phyloP scores from a whole-genome alignment of 2,888 invertebrate species.

The Dicyrtomina minuta region DNA sequence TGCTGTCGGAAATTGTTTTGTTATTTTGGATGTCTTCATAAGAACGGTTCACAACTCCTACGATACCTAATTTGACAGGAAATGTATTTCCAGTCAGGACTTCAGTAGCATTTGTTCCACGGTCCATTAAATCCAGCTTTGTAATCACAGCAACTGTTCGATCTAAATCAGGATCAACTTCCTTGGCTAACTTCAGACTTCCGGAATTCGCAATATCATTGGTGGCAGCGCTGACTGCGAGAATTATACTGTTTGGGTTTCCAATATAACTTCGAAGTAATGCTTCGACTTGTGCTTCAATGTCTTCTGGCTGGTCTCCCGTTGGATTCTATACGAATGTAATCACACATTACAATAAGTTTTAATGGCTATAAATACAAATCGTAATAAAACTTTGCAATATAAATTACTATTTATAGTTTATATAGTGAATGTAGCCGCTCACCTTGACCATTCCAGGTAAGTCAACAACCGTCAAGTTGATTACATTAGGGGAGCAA shows the following conservation, averaged over 20 bases:
- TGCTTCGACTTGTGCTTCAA: no score
- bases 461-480: conserved; percentile 2
- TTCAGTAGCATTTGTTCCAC: conserved; percentile 72
- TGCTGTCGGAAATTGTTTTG: conserved; percentile 66
- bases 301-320: not conserved
- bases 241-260: no score
- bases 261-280: no score
- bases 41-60: conserved; percentile 96
- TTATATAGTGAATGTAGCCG: not conserved
- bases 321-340: not conserved
- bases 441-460: conserved; percentile 7
- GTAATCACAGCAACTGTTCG: no score
- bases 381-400: no score
- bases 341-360: not conserved
- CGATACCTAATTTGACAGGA: conserved; percentile 97
- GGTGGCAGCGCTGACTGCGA: no score
- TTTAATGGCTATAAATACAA: no score
- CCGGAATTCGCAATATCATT: no score
- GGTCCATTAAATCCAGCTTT: no score
- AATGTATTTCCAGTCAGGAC: conserved; percentile 95
- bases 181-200: no score
- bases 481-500: not conserved
- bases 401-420: no score
- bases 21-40: conserved; percentile 76
- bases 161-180: no score